These are phyloP conservation scores for Okamejei kenojei DNA, from an alignment of 2,797 vertebrate species.

Conservation along the genomic window DNA sequence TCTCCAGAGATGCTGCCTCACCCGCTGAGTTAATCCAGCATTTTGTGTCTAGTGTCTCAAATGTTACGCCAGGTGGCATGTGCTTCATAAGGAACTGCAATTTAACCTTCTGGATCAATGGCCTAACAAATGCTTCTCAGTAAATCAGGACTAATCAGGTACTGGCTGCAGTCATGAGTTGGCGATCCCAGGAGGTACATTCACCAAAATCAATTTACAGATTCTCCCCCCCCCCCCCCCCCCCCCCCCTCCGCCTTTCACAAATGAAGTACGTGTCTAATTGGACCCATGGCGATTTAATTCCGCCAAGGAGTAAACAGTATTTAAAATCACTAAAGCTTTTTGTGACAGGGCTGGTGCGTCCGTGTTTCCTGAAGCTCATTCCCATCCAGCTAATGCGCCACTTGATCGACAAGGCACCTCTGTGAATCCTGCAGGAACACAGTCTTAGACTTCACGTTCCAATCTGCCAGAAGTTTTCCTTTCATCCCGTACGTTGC, in stretches of 20 bases:
- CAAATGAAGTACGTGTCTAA: background rate
- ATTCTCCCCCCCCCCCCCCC: background rate
- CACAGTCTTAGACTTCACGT: background rate
- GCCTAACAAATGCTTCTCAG: background rate
- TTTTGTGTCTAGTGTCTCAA: background rate
- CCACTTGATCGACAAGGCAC: background rate
- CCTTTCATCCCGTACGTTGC: background rate
- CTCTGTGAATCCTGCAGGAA: background rate
- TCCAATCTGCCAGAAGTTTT: background rate
- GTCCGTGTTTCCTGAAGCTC: background rate
- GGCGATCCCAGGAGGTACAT: background rate
- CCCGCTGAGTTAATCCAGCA: no score
- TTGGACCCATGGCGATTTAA: background rate
- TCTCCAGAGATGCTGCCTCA: no score
- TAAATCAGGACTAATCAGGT: background rate
- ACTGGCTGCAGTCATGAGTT: background rate
- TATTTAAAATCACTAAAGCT: background rate
- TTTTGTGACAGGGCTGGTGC: background rate
- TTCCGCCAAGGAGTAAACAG: background rate
- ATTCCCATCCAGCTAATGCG: background rate
- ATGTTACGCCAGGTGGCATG: background rate
- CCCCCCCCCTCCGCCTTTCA: background rate
- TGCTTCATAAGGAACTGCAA: background rate
- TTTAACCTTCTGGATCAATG: conserved; percentile 19
- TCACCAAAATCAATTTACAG: background rate